phyloP scores from a whole-genome alignment of 2,797 vertebrate species.

The Distichodus sexfasciatus region DNA sequence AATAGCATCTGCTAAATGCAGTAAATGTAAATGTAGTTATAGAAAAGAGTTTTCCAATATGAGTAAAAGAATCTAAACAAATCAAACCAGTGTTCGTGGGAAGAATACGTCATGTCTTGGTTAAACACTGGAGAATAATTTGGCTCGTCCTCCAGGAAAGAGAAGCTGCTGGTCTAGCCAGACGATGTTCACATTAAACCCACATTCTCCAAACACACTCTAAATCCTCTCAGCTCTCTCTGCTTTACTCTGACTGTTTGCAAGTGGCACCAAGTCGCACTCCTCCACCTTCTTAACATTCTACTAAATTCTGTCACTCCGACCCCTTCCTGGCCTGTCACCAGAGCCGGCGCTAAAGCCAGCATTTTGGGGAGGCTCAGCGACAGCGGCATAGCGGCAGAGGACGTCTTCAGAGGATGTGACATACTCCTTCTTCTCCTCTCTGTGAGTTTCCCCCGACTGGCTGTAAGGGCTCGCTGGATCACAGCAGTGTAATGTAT shows the following conservation, averaged over 20 bases:
- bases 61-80: neutral
- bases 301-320: slow-evolving; percentile 59
- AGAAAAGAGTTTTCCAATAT: too few relatives aligned
- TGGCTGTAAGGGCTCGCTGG: slow-evolving; percentile 61
- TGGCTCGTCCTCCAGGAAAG: neutral
- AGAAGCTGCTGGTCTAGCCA: neutral
- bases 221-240: slow-evolving; percentile 29
- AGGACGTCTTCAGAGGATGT: slow-evolving; percentile 65
- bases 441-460: slow-evolving; percentile 58
- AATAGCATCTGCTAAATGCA: too few relatives aligned
- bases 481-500: slow-evolving; percentile 76
- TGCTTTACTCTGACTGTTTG: slow-evolving; percentile 22
- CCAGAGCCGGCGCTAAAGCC: slow-evolving; percentile 52
- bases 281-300: slow-evolving; percentile 53
- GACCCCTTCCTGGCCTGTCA: slow-evolving; percentile 59
- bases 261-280: slow-evolving; percentile 52
- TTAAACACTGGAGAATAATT: slow-evolving; percentile 13
- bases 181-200: slow-evolving; percentile 10
- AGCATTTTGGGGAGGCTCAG: slow-evolving; percentile 30
- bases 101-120: slow-evolving; percentile 5
- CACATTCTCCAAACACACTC: slow-evolving; percentile 14
- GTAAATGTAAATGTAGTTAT: too few relatives aligned
- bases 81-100: neutral
- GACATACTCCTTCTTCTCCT: slow-evolving; percentile 63
- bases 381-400: slow-evolving; percentile 52